phyloP scores from a whole-genome alignment of 2,888 invertebrate species.

The Agrochola lychnidis region DNA sequence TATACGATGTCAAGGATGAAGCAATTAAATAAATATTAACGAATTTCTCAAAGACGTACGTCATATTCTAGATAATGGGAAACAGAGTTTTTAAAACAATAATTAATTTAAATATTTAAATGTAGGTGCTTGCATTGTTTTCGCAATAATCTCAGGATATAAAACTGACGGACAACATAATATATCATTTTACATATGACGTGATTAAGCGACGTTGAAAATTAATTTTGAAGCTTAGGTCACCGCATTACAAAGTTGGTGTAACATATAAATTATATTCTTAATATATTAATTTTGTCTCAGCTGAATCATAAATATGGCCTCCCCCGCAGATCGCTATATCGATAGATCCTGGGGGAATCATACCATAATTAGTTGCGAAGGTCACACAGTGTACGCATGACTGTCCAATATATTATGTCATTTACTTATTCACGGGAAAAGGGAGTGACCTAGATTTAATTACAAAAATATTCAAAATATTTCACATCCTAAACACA shows the following conservation, averaged over 20 bases:
- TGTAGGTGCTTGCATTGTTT: conserved; percentile 39
- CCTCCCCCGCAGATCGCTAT: conserved; percentile 44
- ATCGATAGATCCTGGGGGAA: conserved; percentile 48
- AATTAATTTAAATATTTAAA: conserved; percentile 28
- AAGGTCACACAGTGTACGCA: neutral
- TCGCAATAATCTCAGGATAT: conserved; percentile 16
- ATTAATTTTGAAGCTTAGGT: conserved; percentile 2
- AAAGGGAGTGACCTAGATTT: conserved; percentile 26
- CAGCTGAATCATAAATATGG: conserved; percentile 5
- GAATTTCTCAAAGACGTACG: conserved; percentile 28
- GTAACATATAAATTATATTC: conserved; percentile 1
- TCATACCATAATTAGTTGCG: conserved; percentile 36
- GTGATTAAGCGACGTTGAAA: neutral
- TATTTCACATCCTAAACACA: neutral
- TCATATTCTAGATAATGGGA: conserved; percentile 36
- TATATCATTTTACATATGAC: conserved; percentile 9
- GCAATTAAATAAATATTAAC: conserved; percentile 44
- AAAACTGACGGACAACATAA: conserved; percentile 16
- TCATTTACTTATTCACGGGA: conserved; percentile 13
- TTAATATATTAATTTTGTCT: neutral
- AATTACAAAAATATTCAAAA: neutral
- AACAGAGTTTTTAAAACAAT: conserved; percentile 33
- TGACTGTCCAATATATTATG: neutral
- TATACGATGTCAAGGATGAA: conserved; percentile 37
- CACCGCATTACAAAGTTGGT: conserved; percentile 2